Evolutionary conservation across 2,113 vertebrate species (phyloP).

Genomic region (Bufo bufo): DNA sequence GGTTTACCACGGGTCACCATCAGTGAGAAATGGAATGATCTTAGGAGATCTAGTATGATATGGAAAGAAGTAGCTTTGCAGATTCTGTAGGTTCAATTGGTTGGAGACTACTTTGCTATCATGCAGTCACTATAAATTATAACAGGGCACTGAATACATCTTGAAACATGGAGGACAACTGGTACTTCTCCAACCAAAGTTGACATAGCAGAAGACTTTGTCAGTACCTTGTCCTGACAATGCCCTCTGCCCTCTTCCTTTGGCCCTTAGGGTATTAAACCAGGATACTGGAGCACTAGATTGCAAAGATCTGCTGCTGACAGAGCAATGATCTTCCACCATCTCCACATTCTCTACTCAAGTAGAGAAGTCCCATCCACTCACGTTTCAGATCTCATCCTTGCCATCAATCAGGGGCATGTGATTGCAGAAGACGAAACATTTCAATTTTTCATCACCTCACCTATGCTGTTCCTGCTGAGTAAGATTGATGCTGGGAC

Average conservation of each 20-base stretch:
- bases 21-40: neutral
- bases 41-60: neutral
- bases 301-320: slow-evolving; percentile 9
- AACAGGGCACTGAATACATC: neutral
- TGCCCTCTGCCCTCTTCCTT: neutral
- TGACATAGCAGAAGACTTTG: neutral
- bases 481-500: slow-evolving; percentile 49
- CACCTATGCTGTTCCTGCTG: slow-evolving; percentile 43
- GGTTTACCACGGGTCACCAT: no score
- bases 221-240: neutral
- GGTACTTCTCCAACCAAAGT: neutral
- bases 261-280: neutral
- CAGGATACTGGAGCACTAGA: neutral
- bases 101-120: neutral
- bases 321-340: slow-evolving; percentile 10
- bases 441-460: slow-evolving; percentile 51
- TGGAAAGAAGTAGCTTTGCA: neutral
- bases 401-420: slow-evolving; percentile 20
- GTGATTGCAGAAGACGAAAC: slow-evolving; percentile 1
- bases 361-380: neutral
- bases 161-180: neutral
- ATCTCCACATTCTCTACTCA: neutral
- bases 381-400: neutral
- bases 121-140: neutral
- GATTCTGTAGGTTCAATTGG: neutral